Evolutionary conservation across 2,113 vertebrate genomes (phyloP).

Genomic region (Sula dactylatra): DNA sequence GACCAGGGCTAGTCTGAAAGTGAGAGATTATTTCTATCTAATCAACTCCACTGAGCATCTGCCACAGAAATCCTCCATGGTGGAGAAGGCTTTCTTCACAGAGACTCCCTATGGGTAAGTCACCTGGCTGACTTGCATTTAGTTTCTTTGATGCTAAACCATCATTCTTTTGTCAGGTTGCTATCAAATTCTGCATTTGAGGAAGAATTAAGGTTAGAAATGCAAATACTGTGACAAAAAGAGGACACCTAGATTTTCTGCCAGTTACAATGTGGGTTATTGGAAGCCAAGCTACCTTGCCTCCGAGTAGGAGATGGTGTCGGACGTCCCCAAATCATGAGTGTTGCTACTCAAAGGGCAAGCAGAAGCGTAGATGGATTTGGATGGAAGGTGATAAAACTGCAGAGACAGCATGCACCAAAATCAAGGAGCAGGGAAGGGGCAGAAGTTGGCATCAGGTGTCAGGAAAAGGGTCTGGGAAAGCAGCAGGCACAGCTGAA

Average conservation of each 20-base stretch:
- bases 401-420: not conserved
- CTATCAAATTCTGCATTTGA: rapidly evolving
- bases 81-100: not conserved
- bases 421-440: not conserved
- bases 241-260: not conserved
- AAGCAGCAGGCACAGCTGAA: not conserved
- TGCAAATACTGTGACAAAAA: not conserved
- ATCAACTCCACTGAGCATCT: not conserved
- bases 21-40: not conserved
- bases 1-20: not conserved
- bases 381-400: not conserved
- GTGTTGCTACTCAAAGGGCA: not conserved
- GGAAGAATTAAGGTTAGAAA: not conserved
- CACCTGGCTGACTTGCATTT: not conserved
- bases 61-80: not conserved
- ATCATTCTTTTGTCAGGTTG: not conserved
- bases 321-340: not conserved
- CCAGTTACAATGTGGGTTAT: rapidly evolving
- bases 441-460: not conserved
- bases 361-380: not conserved
- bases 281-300: not conserved
- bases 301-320: not conserved
- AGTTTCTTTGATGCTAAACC: not conserved
- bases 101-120: not conserved
- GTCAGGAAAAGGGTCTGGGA: not conserved